Evolutionary conservation across 2,888 invertebrate species (phyloP), one percentile per base, ranked within the genome.

Genomic region (Andrena minutula): DNA sequence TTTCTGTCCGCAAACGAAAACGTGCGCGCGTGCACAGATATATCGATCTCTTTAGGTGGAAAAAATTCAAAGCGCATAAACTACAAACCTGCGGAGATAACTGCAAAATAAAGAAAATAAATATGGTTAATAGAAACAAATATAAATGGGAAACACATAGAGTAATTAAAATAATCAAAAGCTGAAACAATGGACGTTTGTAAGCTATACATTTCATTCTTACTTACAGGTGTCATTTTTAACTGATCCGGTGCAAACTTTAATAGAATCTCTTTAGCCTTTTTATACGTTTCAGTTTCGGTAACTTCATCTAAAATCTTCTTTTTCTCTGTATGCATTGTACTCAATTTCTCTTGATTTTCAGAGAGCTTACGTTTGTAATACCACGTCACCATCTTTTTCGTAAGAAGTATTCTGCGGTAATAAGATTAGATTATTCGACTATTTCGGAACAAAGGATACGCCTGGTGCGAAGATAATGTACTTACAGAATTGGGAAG

Each of bases 241-340:
- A 95, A 91, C 88, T 95, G 95, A 86, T 96, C 96, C 28, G 96
- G 96, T 80, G 96, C 98, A 94, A 97, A 98, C 93, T 97, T 97
- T 93, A 98, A 97, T 76, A 99, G 94, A 88, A 99, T 97, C 93
- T 97, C 96, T 93, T 97, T 98, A 5, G 98, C 98, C 66, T 96
- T 97, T 95, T 99, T 99, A 93, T 99, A 99, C 0, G 99, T 99
- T 94, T 99, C 99, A 51, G 97, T 99, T 92, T 99, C 99, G 96
- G 98, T 99, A 47, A 99, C 99, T 92, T 98, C 97, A 91, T 99
- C 99, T 75, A 99, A 94, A 85, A 99, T 96, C 93, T 97, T 96
- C 93, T 96, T 97, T 92, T 98, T 99, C 90, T 98, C 96, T n/a
- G 96, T 96, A 88, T 96, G 95, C 94, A 98, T 95, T 72, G 95